Evolutionary conservation across 2,797 vertebrate species (phyloP), one percentile per base, ranked within the genome.

Genomic region (Argyrosomus regius): DNA sequence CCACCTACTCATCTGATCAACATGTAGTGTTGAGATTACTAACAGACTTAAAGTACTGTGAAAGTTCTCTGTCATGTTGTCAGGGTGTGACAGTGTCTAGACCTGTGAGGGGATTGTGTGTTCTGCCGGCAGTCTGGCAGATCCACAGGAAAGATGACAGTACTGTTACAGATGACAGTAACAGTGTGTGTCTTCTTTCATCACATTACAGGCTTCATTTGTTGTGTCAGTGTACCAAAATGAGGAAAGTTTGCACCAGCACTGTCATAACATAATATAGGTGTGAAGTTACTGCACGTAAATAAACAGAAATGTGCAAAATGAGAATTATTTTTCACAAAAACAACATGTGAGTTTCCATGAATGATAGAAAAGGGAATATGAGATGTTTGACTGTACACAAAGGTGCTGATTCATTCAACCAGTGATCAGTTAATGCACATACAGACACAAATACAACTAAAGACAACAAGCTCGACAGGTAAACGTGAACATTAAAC

Each of bases 21-120:
- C 26, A 31, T 9, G 9, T 35, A 24, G 6, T 62, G 48, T 28
- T 18, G 39, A n/a, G 22, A 17, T 66, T 18, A 58, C 13, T 20
- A 26, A 35, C 8, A 9, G 5, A 62, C 48, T 5, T 17, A 5
- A 46, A 20, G 49, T 75, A 39, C 35, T 9, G 8, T 39, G 35
- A 39, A 39, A 39, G 35, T 39, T 13, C 0, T 20, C 1, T 71
- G 76, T 72, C 22, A 66, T 63, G 26, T 35, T n/a, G 0, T 17
- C 54, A 26, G 54, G 53, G 43, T 70, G 72, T 74, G 82, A 78
- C 22, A 14, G 66, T 57, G 71, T 86, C 57, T 70, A 68, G 76
- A 85, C 77, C 14, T 76, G 7, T 18, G 46, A 20, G 8, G 4
- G 20, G 7, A 45, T 8, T 54, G 69, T 35, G 45, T 71, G 45